These are phyloP conservation scores for Epizoanthus illoricatus DNA, from an alignment of 92 coral and sea anemone species.

Conservation along the genomic window DNA sequence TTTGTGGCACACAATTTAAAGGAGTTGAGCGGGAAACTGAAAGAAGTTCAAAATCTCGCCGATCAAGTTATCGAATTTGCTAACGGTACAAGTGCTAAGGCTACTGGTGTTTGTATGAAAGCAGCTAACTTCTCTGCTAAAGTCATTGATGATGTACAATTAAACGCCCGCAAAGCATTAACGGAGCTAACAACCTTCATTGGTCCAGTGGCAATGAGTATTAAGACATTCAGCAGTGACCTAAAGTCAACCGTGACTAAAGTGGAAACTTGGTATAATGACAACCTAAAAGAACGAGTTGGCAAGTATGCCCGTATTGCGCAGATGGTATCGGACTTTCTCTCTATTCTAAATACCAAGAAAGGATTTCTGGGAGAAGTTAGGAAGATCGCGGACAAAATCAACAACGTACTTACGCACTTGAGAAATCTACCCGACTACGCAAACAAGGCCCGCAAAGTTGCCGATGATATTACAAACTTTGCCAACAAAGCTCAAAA, in stretches of 20 bases:
- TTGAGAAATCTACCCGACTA: slow-evolving; percentile 79
- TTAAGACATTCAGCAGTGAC: slow-evolving; percentile 64
- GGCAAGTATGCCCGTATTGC: slow-evolving; percentile 86
- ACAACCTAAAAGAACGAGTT: slow-evolving; percentile 75
- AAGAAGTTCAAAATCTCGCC: slow-evolving; percentile 71
- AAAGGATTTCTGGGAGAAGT: slow-evolving; percentile 81
- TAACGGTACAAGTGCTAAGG: slow-evolving; percentile 75
- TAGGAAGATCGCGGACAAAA: slow-evolving; percentile 66
- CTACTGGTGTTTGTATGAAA: slow-evolving; percentile 77
- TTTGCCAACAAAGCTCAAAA: slow-evolving; percentile 74
- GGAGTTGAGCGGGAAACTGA: slow-evolving; percentile 69
- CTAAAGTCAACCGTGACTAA: slow-evolving; percentile 71
- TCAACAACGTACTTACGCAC: slow-evolving; percentile 72
- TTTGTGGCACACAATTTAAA: slow-evolving; percentile 65
- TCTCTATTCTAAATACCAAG: slow-evolving; percentile 77
- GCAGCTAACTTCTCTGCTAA: slow-evolving; percentile 78
- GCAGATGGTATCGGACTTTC: slow-evolving; percentile 76
- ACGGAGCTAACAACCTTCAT: slow-evolving; percentile 67
- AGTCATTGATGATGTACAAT: slow-evolving; percentile 80
- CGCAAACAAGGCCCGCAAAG: slow-evolving; percentile 80
- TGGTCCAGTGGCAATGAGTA: slow-evolving; percentile 71
- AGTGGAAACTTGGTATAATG: slow-evolving; percentile 86
- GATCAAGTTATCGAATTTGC: slow-evolving; percentile 84
- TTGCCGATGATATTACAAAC: slow-evolving; percentile 78
- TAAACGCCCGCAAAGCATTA: slow-evolving; percentile 72